A percentile compares a stretch with the other conserved stretches of the same genome.
phyloP scores from a whole-genome alignment of 2,113 vertebrate genomes.

The Marmota monax region DNA sequence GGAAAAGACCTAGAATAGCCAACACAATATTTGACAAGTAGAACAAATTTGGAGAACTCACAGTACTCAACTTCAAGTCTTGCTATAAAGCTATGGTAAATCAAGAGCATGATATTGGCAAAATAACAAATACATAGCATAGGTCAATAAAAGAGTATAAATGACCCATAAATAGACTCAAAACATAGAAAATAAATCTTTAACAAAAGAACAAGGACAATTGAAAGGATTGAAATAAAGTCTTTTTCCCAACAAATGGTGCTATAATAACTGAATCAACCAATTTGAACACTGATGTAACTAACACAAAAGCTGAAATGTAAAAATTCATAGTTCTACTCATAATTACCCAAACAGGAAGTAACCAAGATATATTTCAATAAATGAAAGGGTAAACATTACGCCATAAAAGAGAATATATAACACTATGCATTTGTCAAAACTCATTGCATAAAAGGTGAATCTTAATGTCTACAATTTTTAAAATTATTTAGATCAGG shows the following conservation, averaged over 20 bases:
- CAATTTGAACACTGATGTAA: no score
- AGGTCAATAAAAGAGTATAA: background rate
- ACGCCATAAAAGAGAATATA: no score
- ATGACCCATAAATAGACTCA: background rate
- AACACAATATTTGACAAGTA: background rate
- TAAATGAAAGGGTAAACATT: background rate
- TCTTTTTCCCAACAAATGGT: background rate
- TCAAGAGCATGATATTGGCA: background rate
- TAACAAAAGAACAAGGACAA: background rate
- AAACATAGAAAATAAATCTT: no score
- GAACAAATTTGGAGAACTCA: background rate
- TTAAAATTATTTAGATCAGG: background rate
- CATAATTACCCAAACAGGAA: background rate
- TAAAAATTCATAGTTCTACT: background rate
- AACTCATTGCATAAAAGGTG: background rate
- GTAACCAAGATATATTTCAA: background rate
- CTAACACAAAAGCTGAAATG: no score
- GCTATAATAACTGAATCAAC: background rate
- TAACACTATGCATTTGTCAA: background rate
- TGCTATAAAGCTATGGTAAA: background rate
- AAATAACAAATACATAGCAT: background rate
- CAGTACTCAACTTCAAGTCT: background rate
- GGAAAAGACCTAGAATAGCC: background rate
- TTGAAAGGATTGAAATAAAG: no score
- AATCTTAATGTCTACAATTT: background rate